phyloP scores from a whole-genome alignment of 1,140 invertebrate species.

The Ostrea edulis region DNA sequence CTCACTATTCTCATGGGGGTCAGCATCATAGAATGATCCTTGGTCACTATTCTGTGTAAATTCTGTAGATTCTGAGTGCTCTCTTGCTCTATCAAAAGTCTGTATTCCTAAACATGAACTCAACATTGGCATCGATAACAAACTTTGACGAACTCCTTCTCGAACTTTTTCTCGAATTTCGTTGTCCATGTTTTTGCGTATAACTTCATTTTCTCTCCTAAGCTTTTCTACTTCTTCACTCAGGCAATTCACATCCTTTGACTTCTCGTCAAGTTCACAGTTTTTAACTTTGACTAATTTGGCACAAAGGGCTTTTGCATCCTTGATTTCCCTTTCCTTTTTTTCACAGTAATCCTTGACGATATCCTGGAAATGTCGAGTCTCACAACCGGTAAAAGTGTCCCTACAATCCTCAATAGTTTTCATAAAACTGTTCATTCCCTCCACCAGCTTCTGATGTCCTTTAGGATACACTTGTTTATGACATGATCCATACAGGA shows the following conservation, averaged over 20 bases:
- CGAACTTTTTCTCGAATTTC: slow-evolving; percentile 25
- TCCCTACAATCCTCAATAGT: slow-evolving; percentile 22
- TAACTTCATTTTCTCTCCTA: not conserved
- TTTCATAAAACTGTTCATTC: not conserved
- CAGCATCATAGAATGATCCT: not conserved
- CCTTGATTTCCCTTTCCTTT: slow-evolving; percentile 34
- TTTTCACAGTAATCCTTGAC: slow-evolving; percentile 5
- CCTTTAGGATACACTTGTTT: not conserved
- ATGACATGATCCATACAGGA: slow-evolving; percentile 18
- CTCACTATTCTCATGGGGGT: not conserved
- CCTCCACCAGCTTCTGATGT: slow-evolving; percentile 32
- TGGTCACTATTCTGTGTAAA: slow-evolving; percentile 6
- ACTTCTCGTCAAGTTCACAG: not conserved
- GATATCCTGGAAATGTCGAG: slow-evolving; percentile 13
- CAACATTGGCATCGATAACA: not conserved
- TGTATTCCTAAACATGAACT: not conserved
- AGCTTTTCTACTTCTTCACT: slow-evolving; percentile 14
- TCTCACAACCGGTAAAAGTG: not conserved
- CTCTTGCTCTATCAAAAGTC: not conserved
- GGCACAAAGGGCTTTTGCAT: slow-evolving; percentile 17
- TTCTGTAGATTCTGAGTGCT: not conserved
- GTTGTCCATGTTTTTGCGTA: slow-evolving; percentile 21
- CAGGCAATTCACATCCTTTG: not conserved
- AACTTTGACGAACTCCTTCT: slow-evolving; percentile 6
- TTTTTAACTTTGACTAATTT: slow-evolving; percentile 21